Conservation (phyloP, 1,140 invertebrate species). For the Episyrphus balteatus region DNA sequence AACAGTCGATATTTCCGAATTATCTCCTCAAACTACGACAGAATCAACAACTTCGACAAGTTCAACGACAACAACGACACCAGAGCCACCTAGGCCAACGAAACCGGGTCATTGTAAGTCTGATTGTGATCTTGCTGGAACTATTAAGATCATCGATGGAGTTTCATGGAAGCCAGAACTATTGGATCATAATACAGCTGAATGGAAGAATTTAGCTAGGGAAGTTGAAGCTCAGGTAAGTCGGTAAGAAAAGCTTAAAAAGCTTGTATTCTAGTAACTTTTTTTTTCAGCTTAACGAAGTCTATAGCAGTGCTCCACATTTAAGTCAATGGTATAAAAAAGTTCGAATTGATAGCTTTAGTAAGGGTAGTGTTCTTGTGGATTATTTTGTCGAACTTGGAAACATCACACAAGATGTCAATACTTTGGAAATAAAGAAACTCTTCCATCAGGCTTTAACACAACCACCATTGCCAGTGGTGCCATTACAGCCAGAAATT, state of each 20-base stretch:
- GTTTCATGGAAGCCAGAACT: slow-evolving; percentile 75
- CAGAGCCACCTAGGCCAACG: slow-evolving; percentile 57
- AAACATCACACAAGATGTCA: slow-evolving; percentile 62
- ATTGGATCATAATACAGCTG: slow-evolving; percentile 70
- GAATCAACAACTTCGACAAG: slow-evolving; percentile 52
- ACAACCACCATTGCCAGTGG: slow-evolving; percentile 40
- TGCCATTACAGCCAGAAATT: slow-evolving; percentile 44
- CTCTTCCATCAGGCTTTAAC: slow-evolving; percentile 69
- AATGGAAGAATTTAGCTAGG: slow-evolving; percentile 70
- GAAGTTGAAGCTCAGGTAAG: slow-evolving; percentile 65
- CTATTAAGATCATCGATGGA: slow-evolving; percentile 69
- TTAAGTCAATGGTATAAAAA: slow-evolving; percentile 73
- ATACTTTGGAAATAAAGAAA: slow-evolving; percentile 67
- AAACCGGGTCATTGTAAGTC: slow-evolving; percentile 66
- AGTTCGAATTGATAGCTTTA: slow-evolving; percentile 77
- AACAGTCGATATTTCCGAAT: slow-evolving; percentile 36
- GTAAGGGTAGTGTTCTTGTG: slow-evolving; percentile 74
- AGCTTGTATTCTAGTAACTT: not conserved
- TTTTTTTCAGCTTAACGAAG: slow-evolving; percentile 57
- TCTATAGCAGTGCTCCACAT: slow-evolving; percentile 61
- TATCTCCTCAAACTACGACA: slow-evolving; percentile 35
- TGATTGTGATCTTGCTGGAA: slow-evolving; percentile 73
- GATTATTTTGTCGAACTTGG: slow-evolving; percentile 77
- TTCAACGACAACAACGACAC: slow-evolving; percentile 66
- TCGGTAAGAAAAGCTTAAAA: not conserved